A percentile compares a stretch with the other conserved stretches of the same genome.
phyloP scores from a whole-genome alignment of 2,888 invertebrate genomes.

The Argyresthia albistria region DNA sequence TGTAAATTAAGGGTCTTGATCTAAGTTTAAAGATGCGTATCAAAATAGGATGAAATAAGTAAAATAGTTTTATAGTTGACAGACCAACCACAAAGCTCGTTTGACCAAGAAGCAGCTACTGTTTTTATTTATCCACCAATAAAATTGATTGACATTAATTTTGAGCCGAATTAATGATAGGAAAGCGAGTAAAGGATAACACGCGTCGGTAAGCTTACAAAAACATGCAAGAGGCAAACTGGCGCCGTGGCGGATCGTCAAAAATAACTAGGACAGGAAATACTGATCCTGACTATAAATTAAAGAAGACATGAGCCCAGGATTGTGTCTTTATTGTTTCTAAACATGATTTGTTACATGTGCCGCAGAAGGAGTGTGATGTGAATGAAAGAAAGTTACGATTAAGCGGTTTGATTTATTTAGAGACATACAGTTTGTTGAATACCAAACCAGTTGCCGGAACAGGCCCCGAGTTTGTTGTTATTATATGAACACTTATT shows the following conservation, averaged over 20 bases:
- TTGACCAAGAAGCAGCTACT: conserved; percentile 27
- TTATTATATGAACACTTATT: too few relatives aligned
- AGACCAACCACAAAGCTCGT: conserved; percentile 20
- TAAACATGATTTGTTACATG: conserved; percentile 1
- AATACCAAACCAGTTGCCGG: too few relatives aligned
- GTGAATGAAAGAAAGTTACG: neutral
- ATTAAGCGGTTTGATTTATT: too few relatives aligned
- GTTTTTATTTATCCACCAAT: conserved; percentile 58
- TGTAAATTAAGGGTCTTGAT: conserved; percentile 47
- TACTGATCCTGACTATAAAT: conserved; percentile 37
- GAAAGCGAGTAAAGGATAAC: conserved; percentile 13
- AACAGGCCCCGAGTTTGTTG: too few relatives aligned
- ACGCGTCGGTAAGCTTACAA: conserved; percentile 18
- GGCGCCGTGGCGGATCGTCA: conserved; percentile 36
- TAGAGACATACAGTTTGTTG: too few relatives aligned
- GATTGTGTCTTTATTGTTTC: conserved; percentile 25
- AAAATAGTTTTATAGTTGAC: conserved; percentile 34
- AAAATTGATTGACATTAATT: conserved; percentile 62
- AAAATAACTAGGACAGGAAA: conserved; percentile 41
- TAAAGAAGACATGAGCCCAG: conserved; percentile 28
- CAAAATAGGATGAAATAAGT: conserved; percentile 17
- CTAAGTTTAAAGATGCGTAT: conserved; percentile 41
- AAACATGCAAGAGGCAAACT: conserved; percentile 30
- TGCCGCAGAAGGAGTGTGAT: neutral
- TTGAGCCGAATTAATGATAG: conserved; percentile 28